Conservation (phyloP, 2,113 vertebrate species). For the Caracal caracal region DNA sequence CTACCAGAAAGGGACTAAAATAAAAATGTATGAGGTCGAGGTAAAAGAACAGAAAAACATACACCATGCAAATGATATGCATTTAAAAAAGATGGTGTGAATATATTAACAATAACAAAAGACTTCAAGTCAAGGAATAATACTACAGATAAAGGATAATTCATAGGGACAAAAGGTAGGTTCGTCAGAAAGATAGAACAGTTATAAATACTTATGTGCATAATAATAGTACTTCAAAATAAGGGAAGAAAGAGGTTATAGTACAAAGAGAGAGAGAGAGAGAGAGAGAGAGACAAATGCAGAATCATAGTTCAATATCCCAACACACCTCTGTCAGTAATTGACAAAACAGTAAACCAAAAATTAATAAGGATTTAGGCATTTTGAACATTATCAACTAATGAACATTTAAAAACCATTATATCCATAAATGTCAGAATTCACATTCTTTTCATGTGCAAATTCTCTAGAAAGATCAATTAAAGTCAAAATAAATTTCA, state of each 20-base stretch:
- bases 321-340: not conserved
- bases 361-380: not conserved
- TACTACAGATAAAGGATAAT: not conserved
- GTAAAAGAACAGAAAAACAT: not conserved
- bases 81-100: not conserved
- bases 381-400: not conserved
- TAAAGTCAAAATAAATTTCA: not conserved
- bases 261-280: not conserved
- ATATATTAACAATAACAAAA: not conserved
- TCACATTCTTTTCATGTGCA: not conserved
- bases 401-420: not conserved
- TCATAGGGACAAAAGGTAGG: not conserved
- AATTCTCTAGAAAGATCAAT: not conserved
- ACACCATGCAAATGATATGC: not conserved
- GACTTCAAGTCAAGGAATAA: not conserved
- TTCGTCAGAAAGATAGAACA: not conserved
- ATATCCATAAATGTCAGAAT: not conserved
- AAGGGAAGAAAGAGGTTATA: not conserved
- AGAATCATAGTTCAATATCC: not conserved
- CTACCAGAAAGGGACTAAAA: not conserved
- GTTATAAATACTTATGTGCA: not conserved
- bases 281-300: not conserved
- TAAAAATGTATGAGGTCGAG: not conserved
- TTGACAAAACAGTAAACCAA: not conserved
- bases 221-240: not conserved